A percentile compares a stretch with the other conserved stretches of the same genome.
phyloP scores from a whole-genome alignment of 2,113 vertebrate genomes.

The Eulemur macaco region DNA sequence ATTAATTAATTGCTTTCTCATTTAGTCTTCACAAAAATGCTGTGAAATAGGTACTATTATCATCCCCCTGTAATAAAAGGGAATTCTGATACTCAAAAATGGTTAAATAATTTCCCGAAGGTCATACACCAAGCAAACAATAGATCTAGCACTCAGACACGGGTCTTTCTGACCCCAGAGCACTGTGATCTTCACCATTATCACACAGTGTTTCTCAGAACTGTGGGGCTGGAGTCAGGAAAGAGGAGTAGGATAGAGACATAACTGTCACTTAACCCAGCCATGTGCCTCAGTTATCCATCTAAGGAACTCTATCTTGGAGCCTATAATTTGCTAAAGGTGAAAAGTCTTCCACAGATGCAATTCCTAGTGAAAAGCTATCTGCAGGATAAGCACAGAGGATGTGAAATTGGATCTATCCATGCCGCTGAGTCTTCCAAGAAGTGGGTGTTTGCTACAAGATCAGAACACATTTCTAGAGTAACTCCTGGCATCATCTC shows the following conservation, averaged over 20 bases:
- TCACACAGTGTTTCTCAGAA: not conserved
- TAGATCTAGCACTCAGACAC: not conserved
- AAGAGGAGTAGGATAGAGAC: not conserved
- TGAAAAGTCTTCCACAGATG: not conserved
- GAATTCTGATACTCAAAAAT: not conserved
- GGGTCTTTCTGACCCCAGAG: not conserved
- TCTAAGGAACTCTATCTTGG: not conserved
- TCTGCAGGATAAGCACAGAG: not conserved
- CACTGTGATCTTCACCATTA: not conserved
- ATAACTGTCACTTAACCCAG: not conserved
- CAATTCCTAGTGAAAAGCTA: not conserved
- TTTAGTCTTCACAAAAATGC: not conserved
- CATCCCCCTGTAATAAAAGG: not conserved
- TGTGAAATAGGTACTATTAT: not conserved
- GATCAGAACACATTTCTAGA: not conserved
- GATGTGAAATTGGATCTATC: not conserved
- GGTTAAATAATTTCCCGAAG: not conserved
- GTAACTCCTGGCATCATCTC: not conserved
- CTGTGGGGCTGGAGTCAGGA: not conserved
- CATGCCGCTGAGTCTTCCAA: not conserved
- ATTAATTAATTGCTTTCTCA: not conserved
- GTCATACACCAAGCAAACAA: not conserved
- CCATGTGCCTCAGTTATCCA: not conserved
- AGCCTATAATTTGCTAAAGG: not conserved
- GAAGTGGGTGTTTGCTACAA: not conserved